A percentile compares a stretch with the other conserved stretches of the same genome.
These are phyloP conservation scores for Dromaius novaehollandiae DNA, from an alignment of 2,113 vertebrate species.

Conservation along the genomic window DNA sequence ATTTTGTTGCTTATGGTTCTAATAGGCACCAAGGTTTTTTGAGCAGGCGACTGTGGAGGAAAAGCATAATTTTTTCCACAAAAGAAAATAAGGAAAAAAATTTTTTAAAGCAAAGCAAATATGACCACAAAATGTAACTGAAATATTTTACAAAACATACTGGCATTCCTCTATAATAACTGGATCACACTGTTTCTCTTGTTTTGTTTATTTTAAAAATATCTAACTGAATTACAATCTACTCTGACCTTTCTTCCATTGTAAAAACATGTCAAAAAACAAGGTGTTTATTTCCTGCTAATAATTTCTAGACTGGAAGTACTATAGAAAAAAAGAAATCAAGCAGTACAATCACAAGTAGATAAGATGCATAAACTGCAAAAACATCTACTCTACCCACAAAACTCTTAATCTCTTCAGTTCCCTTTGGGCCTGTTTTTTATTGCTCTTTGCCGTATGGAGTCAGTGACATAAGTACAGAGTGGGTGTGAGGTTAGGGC, in stretches of 20 bases:
- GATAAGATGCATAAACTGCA: neutral
- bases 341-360: neutral
- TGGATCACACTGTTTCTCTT: neutral
- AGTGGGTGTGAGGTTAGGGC: neutral
- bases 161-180: neutral
- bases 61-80: neutral
- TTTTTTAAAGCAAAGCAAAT: neutral
- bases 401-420: neutral
- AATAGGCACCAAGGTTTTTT: neutral
- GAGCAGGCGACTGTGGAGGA: neutral
- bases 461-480: neutral
- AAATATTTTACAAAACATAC: neutral
- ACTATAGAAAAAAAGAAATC: neutral
- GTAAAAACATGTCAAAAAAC: neutral
- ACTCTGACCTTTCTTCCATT: neutral
- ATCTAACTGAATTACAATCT: neutral
- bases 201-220: neutral
- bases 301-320: neutral
- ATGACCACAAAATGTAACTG: neutral
- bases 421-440: neutral
- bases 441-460: neutral
- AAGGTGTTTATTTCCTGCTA: neutral
- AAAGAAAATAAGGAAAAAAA: neutral
- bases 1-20: neutral
- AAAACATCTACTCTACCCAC: neutral